phyloP scores from a whole-genome alignment of 1,140 invertebrate genomes.

The Sitophilus oryzae region DNA sequence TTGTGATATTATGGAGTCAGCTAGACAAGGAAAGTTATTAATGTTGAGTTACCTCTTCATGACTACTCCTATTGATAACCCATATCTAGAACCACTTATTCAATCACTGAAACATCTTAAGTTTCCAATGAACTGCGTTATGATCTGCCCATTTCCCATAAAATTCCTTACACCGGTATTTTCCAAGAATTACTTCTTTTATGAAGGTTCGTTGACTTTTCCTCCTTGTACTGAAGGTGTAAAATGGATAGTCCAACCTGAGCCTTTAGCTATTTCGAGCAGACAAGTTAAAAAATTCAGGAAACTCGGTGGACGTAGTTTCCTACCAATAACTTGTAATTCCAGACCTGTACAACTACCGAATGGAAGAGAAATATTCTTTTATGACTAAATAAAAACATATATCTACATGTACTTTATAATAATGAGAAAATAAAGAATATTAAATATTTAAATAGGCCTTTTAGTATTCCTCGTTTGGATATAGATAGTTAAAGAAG shows the following conservation, averaged over 20 bases:
- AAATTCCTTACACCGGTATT: conserved; percentile 49
- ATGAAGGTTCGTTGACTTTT: conserved; percentile 75
- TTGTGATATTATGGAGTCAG: conserved; percentile 30
- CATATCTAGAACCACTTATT: conserved; percentile 50
- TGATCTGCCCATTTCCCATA: conserved; percentile 49
- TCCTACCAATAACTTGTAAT: conserved; percentile 42
- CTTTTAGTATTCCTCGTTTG: too few species aligned
- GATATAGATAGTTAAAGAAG: too few species aligned
- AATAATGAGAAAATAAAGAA: too few species aligned
- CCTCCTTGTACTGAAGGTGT: conserved; percentile 79
- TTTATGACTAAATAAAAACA: conserved; percentile 35
- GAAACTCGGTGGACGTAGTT: conserved; percentile 43
- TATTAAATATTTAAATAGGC: too few species aligned
- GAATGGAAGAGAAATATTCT: conserved; percentile 39
- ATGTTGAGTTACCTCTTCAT: conserved; percentile 48
- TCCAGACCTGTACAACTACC: conserved; percentile 48
- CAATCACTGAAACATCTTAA: conserved; percentile 45
- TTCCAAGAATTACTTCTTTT: conserved; percentile 59
- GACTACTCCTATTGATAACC: conserved; percentile 47
- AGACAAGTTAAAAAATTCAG: conserved; percentile 56
- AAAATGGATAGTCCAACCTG: conserved; percentile 76
- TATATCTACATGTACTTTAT: too few species aligned
- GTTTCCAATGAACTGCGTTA: conserved; percentile 38
- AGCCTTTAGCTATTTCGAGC: conserved; percentile 63
- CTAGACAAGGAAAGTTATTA: conserved; percentile 29